Percentiles rank a stretch among this genome's conserved stretches.
Conservation (phyloP, 2,113 vertebrate genomes). For the human (Homo sapiens) region DNA sequence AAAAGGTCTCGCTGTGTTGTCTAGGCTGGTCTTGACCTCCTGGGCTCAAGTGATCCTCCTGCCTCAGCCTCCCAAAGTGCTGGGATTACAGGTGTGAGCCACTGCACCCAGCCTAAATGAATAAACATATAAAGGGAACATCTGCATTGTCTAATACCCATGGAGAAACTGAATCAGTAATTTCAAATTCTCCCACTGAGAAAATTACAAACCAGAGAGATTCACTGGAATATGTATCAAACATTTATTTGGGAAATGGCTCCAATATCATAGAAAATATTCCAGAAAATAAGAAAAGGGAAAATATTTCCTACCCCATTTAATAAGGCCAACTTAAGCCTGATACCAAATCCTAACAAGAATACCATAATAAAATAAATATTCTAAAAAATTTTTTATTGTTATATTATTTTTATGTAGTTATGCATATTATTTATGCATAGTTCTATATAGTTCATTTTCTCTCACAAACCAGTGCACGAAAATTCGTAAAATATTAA, state of each 20-base stretch:
- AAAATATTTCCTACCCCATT: background rate
- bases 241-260: background rate
- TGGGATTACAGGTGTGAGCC: too few species aligned
- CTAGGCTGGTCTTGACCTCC: too few species aligned
- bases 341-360: background rate
- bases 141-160: background rate
- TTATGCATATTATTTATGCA: too few species aligned
- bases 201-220: background rate
- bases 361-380: background rate
- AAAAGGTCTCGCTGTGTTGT: too few species aligned
- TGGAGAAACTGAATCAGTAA: background rate
- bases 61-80: too few species aligned
- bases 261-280: background rate
- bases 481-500: background rate
- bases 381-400: too few species aligned
- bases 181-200: background rate
- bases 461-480: background rate
- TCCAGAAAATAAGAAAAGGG: background rate
- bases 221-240: background rate
- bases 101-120: background rate
- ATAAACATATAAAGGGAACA: background rate
- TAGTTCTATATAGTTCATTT: background rate
- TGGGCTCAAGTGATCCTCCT: too few species aligned
- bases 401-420: too few species aligned
- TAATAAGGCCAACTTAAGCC: background rate